Evolutionary conservation across 2,888 invertebrate genomes (phyloP).

Genomic region (Rhogogaster chlorosoma): DNA sequence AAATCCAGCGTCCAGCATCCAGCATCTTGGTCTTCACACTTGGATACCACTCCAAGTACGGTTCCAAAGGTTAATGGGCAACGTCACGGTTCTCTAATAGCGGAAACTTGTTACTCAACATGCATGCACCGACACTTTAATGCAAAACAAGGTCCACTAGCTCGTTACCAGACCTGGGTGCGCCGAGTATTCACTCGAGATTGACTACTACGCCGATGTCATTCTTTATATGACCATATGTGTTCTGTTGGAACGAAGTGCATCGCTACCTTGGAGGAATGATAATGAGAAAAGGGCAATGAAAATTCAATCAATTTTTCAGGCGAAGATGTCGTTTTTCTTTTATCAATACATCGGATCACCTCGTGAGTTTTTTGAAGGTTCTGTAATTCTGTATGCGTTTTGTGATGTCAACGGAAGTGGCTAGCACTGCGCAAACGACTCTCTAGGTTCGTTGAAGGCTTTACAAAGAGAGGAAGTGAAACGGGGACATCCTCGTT

Average conservation of each 20-base stretch:
- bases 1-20: neutral
- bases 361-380: neutral
- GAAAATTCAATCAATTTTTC: neutral
- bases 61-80: neutral
- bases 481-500: constrained; percentile 48
- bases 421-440: constrained; percentile 36
- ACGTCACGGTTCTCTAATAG: constrained; percentile 59
- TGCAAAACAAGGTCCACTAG: constrained; percentile 44
- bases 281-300: neutral
- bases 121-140: constrained; percentile 37
- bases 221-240: neutral
- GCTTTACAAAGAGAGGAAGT: constrained; percentile 27
- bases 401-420: neutral
- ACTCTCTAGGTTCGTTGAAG: constrained; percentile 24
- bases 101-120: constrained; percentile 61
- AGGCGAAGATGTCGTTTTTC: neutral
- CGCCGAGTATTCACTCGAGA: neutral
- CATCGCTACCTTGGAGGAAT: neutral
- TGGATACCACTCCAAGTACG: neutral
- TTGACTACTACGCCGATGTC: neutral
- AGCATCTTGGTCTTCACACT: neutral
- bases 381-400: constrained; percentile 9
- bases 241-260: neutral
- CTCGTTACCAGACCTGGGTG: constrained; percentile 31
- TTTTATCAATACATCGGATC: neutral